Percentiles rank a stretch among this genome's conserved stretches.
phyloP scores from a whole-genome alignment of 2,888 invertebrate genomes.

The Enchytraeus crypticus region DNA sequence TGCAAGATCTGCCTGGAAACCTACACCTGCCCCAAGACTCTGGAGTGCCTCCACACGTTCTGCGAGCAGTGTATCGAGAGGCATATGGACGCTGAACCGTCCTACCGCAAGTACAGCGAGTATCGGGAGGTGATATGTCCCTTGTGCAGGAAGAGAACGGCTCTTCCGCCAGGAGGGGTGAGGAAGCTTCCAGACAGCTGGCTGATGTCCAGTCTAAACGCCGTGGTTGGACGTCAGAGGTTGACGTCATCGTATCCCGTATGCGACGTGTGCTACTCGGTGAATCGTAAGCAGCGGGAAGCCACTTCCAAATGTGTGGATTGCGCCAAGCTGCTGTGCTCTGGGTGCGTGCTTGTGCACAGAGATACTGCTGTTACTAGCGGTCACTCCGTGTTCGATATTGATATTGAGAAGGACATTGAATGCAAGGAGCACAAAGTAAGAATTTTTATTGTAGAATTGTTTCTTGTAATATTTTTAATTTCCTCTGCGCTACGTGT shows the following conservation, averaged over 20 bases:
- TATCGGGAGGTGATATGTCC: neutral
- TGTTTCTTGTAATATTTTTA: too few species aligned
- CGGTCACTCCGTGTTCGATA: constrained; percentile 47
- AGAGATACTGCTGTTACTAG: constrained; percentile 46
- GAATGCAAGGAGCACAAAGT: constrained; percentile 33
- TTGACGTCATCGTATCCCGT: neutral
- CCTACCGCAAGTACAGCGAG: neutral
- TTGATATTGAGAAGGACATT: constrained; percentile 49
- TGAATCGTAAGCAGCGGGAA: neutral
- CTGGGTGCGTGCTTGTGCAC: constrained; percentile 45
- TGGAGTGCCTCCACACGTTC: neutral
- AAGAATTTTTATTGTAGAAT: too few species aligned
- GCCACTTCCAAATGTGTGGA: constrained; percentile 44
- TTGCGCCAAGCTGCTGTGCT: constrained; percentile 48
- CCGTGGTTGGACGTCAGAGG: neutral
- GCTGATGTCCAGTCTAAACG: neutral
- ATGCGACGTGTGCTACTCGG: neutral
- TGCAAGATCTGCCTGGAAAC: neutral
- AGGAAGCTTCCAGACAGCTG: neutral
- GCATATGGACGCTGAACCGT: neutral
- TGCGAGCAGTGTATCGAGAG: neutral
- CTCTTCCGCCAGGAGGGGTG: neutral
- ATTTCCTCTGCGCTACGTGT: too few species aligned
- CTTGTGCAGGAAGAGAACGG: neutral
- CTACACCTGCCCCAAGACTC: neutral